Conservation (phyloP, 37 sponge, comb jelly and placozoan species). For the Oopsacas minuta region DNA sequence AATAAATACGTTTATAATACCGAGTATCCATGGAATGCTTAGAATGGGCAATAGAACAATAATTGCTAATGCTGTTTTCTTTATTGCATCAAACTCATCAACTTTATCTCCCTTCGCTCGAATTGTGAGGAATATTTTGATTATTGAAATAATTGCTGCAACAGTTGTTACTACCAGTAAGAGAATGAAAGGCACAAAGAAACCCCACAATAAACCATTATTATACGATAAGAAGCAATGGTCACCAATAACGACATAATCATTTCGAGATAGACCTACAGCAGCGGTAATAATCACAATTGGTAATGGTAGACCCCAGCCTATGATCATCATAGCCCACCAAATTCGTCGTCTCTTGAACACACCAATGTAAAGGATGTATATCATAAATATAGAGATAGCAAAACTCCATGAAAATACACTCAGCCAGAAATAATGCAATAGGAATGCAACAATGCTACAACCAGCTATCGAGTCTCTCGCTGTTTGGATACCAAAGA, state of each 20-base stretch:
- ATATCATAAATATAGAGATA: background rate
- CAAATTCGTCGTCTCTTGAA: background rate
- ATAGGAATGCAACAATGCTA: background rate
- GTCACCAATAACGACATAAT: background rate
- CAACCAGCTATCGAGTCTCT: background rate
- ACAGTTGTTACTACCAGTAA: background rate
- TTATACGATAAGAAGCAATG: background rate
- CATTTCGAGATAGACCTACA: background rate
- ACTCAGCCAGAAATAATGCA: slow-evolving; percentile 10
- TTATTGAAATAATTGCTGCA: background rate
- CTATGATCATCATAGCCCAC: background rate
- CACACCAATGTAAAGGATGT: background rate
- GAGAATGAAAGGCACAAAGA: background rate
- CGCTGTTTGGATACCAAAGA: background rate
- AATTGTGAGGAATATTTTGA: background rate
- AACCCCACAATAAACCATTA: background rate
- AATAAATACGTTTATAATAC: background rate
- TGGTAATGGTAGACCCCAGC: background rate
- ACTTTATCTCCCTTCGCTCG: background rate
- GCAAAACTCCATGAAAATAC: slow-evolving; percentile 16
- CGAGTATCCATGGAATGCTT: background rate
- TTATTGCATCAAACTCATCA: background rate
- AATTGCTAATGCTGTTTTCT: background rate
- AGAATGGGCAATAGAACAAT: background rate
- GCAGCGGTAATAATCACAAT: background rate